These are phyloP conservation scores for Myxocyprinus asiaticus DNA, from an alignment of 2,113 vertebrate species.

Conservation along the genomic window DNA sequence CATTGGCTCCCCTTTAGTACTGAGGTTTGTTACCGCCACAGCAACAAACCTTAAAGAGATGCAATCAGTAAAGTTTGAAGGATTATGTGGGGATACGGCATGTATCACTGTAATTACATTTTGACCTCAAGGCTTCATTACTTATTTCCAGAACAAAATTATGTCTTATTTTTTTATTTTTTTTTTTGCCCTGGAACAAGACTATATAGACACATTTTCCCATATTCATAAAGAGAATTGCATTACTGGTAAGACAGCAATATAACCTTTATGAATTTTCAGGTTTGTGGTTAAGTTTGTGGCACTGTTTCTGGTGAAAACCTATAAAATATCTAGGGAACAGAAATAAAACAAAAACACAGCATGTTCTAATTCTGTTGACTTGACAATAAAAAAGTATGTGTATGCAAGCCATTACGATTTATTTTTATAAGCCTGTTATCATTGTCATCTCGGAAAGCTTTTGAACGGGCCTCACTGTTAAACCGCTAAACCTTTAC, in stretches of 20 bases:
- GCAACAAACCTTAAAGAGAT: neutral
- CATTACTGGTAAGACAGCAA: neutral
- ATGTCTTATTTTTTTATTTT: neutral
- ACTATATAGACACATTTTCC: neutral
- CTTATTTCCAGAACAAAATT: neutral
- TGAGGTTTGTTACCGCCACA: neutral
- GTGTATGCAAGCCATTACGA: neutral
- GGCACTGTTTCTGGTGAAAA: neutral
- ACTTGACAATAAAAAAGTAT: too few species aligned
- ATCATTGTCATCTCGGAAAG: too few species aligned
- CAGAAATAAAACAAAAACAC: slow-evolving; percentile 4
- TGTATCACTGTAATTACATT: neutral
- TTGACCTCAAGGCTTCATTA: slow-evolving; percentile 20
- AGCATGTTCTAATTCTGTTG: neutral
- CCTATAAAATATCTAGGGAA: neutral
- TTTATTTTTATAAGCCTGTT: too few species aligned
- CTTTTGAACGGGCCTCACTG: too few species aligned
- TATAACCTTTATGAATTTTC: neutral
- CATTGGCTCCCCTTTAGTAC: too few species aligned
- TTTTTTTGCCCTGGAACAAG: neutral
- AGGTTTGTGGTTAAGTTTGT: neutral
- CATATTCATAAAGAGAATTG: neutral
- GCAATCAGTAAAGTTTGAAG: neutral
- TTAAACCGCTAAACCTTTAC: too few species aligned
- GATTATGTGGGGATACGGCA: slow-evolving; percentile 1